Conservation (phyloP, 2,888 invertebrate genomes). For the Latrodectus elegans region DNA sequence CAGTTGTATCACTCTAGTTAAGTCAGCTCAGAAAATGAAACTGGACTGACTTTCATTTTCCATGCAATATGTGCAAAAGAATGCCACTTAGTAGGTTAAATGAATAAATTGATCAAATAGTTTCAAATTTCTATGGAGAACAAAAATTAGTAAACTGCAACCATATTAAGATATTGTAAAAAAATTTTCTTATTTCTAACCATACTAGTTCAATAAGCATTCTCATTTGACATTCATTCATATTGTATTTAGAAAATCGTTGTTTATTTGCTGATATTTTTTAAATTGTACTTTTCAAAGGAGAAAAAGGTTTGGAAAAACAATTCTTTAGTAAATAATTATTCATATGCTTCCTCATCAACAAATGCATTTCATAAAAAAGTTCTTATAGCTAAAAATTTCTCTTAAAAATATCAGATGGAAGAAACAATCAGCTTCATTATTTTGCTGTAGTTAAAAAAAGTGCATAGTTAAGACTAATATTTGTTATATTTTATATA, state of each 20-base stretch:
- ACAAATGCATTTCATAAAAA: constrained; percentile 15
- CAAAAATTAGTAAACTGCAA: background rate
- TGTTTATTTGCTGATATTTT: too few species aligned
- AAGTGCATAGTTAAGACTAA: constrained; percentile 57
- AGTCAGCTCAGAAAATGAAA: constrained; percentile 22
- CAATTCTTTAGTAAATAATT: too few species aligned
- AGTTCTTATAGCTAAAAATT: constrained; percentile 13
- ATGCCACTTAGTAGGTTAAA: background rate
- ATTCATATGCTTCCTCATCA: background rate
- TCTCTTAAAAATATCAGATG: constrained; percentile 32
- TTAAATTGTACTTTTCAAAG: too few species aligned
- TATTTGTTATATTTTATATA: constrained; percentile 27
- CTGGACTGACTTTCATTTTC: constrained; percentile 24
- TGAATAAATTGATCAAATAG: background rate
- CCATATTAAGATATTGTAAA: too few species aligned
- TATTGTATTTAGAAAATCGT: too few species aligned
- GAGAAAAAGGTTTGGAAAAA: too few species aligned
- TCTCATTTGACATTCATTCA: too few species aligned
- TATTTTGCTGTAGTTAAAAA: constrained; percentile 35
- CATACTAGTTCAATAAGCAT: too few species aligned
- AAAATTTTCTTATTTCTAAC: too few species aligned
- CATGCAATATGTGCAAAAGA: constrained; percentile 4
- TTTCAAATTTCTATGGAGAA: background rate
- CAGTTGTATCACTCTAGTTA: constrained; percentile 45
- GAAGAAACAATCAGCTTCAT: constrained; percentile 46